Evolutionary conservation across 2,797 vertebrate species (phyloP), one percentile per base, ranked within the genome.

Genomic region (Gallinago solitaria): DNA sequence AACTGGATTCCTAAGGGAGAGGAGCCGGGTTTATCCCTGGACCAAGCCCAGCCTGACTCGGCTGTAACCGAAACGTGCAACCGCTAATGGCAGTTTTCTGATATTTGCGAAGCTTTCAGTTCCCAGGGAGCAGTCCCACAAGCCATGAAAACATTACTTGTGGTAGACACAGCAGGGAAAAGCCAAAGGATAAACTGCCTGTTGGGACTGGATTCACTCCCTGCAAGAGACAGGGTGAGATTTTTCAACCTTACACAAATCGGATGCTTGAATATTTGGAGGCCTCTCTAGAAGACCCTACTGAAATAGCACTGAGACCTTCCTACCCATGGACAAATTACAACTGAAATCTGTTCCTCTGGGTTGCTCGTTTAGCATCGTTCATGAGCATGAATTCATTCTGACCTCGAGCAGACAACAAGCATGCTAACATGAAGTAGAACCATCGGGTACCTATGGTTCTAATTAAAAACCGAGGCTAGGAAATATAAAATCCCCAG

Each of bases 51-150:
- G 67, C n/a, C 63, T 27, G 11, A 33, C 63, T 94, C 0, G 0
- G 70, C 86, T 68, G n/a, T 48, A 57, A 78, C 65, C 0, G 0
- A 86, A 75, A 83, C 0, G 0, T 2, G 0, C 28, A 70, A 47
- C 74, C 51, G 24, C 3, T 17, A 70, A 89, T 0, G 0, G 68
- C 83, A 91, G 20, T 56, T 91, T 50, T 68, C 50, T 79, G 85
- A 90, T 47, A 19, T 4, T 65, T 24, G 54, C 16, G 35, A 65
- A 83, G 50, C 75, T 51, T 90, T 60, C 33, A 35, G 51, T 32
- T 90, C 65, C 83, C n/a, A 61, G 10, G 25, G 47, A 54, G 27
- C 21, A 65, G n/a, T 47, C 30, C 74, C 59, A 59, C 63, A 74
- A 70, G 67, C 78, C 78, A 91, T 5, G 0, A 69, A 87, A 93